Evolutionary conservation across 2,888 invertebrate genomes (phyloP), one percentile per base, ranked within the genome.

Genomic region (Melieria omissa): DNA sequence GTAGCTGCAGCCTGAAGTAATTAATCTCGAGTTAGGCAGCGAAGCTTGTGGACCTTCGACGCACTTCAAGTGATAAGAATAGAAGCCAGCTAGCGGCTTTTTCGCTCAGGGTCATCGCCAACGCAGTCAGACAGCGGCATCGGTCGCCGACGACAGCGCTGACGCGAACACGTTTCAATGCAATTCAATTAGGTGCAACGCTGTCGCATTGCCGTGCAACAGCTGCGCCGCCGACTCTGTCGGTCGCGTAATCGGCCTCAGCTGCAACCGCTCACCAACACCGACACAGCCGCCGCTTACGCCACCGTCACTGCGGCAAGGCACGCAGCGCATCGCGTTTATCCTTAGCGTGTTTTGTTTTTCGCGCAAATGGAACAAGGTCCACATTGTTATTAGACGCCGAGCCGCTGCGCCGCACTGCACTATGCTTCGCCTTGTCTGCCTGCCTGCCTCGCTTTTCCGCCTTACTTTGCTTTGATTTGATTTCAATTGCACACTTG

Each of bases 291-390:
- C 29, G 29, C 29, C 29, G 29, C 46, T 62, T 46, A 44, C 63
- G 69, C 57, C 49, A 55, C 64, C 47, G 65, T 66, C 66, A 68
- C 70, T 61, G 61, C 58, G 64, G 55, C 65, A 46, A 3, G 72
- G 16, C 62, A 64, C 55, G 63, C 61, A 46, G 42, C 61, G 14
- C n/a, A 42, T 41, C 58, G 57, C 47, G 65, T 71, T 69, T 69
- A 74, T 74, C 74, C 74, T 74, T 74, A 72, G 55, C 69, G 63
- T 10, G 69, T 52, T 70, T 64, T 63, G 71, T 69, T 72, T 65
- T 74, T 74, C 65, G 52, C 61, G 60, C 42, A 74, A 73, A 74
- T 74, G 69, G 71, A 69, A 72, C 72, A 72, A 74, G 73, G 73
- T 61, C 65, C 16, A 60, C 47, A 67, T 41, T 58, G 58, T 14